These are phyloP conservation scores for Ophiodon elongatus DNA, from an alignment of 2,113 vertebrate species.

Conservation along the genomic window DNA sequence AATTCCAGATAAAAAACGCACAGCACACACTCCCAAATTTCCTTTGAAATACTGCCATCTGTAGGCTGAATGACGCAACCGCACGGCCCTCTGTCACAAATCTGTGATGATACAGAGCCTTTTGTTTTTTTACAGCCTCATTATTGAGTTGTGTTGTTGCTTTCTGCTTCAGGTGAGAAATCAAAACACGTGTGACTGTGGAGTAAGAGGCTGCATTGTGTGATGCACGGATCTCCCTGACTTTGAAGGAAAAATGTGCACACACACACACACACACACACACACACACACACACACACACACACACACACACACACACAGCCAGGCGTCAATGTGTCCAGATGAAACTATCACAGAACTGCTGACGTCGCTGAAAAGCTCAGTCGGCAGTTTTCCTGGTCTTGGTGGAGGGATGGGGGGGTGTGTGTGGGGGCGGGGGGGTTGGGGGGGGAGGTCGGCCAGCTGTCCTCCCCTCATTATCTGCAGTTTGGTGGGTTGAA, in stretches of 20 bases:
- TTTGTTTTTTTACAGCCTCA: slow-evolving; percentile 6
- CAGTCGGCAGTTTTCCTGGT: slow-evolving; percentile 25
- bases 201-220: background rate
- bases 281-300: background rate
- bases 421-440: background rate
- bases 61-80: slow-evolving; percentile 37
- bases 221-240: background rate
- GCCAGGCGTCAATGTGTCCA: background rate
- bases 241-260: background rate
- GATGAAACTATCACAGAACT: slow-evolving; percentile 37
- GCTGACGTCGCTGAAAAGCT: slow-evolving; percentile 48
- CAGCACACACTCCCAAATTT: slow-evolving; percentile 5
- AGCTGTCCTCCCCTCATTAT: slow-evolving; percentile 76
- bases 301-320: background rate
- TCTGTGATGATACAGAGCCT: background rate
- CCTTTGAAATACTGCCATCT: slow-evolving; percentile 76
- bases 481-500: slow-evolving; percentile 54
- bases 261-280: background rate
- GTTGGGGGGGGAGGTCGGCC: slow-evolving; percentile 19
- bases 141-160: background rate
- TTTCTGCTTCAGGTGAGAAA: background rate
- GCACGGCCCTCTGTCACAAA: background rate
- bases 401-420: background rate
- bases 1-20: slow-evolving; percentile 6
- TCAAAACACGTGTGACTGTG: background rate